Base-by-base conservation (phyloP, 1,140 invertebrate genomes). In the Phocides pigmalion region DNA sequence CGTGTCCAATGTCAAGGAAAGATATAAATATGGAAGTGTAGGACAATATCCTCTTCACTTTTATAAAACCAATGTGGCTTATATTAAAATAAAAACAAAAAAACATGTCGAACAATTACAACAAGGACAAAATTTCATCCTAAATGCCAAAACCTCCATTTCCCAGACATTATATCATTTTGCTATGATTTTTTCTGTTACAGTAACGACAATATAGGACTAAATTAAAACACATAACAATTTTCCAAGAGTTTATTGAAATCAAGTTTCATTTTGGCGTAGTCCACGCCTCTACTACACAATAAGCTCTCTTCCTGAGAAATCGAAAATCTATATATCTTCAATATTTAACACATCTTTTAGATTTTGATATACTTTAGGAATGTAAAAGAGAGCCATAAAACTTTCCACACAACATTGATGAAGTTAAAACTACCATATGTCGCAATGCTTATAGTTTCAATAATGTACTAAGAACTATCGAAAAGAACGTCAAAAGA, bases 261-360 rank as follows among this genome's bases (percentile, higher is more conserved):
- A 11, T 22, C 17, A 47, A 6, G 44, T 20, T 22, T 35, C 11
- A n/a, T 8, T 44, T 20, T 22, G 44, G 11, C 44, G 11, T 47
- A 47, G 3, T 42, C 8, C 39, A 16, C 15, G 25, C 25, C 25
- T 28, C 25, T 28, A 28, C 25, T 28, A 28, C 25, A 47, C 44
- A 47, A 47, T 47, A 47, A 20, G 44, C 44, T 47, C 19, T 47
- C 16, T 47, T 35, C 11, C 44, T 22, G 22, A 47, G 1, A 22
- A 47, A 47, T 22, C 44, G 19, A 47, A 47, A 35, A 2, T 20
- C 11, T 47, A 47, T 35, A n/a, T 35, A 28, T 8, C 25, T 28
- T 28, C 2, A 15, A 47, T n/a, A 47, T 22, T 5, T 19, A 47
- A 22, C 44, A 47, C 41, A 47, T 22, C 44, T 22, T 22, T 47